Conservation (phyloP, 2,797 vertebrate genomes). For the Natrix natrix region DNA sequence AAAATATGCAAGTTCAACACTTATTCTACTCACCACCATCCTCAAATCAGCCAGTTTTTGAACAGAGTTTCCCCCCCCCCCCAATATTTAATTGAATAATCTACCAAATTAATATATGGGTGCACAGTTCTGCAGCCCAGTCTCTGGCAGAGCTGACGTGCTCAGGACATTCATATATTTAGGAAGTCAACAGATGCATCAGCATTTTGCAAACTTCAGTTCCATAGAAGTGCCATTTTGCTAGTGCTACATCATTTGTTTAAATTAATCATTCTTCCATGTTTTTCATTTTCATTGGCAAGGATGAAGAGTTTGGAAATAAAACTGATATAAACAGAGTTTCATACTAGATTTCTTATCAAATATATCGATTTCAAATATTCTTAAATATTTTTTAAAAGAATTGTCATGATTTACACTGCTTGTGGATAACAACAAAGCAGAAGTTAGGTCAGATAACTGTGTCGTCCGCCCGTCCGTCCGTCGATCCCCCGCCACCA, state of each 20-base stretch:
- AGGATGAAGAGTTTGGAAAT: neutral
- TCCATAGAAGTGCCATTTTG: neutral
- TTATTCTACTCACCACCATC: neutral
- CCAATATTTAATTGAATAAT: neutral
- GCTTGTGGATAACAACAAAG: neutral
- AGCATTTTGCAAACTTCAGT: neutral
- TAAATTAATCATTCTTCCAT: neutral
- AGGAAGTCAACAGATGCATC: neutral
- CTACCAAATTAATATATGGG: neutral
- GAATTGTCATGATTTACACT: conserved; percentile 2
- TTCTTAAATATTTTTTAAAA: conserved; percentile 20
- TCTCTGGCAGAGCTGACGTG: neutral
- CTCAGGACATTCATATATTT: neutral
- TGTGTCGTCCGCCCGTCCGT: neutral
- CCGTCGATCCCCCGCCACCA: neutral
- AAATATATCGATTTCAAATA: conserved; percentile 1
- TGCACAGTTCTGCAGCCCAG: neutral
- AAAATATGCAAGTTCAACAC: neutral
- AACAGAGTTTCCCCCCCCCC: too few species aligned
- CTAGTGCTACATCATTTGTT: neutral
- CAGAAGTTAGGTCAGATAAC: conserved; percentile 10
- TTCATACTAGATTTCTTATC: neutral
- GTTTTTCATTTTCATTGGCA: neutral
- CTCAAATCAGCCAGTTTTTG: neutral
- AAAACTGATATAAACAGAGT: conserved; percentile 28